A percentile compares a stretch with the other conserved stretches of the same genome.
Conservation (phyloP, 2,113 vertebrate species). For the Cinclus cinclus region DNA sequence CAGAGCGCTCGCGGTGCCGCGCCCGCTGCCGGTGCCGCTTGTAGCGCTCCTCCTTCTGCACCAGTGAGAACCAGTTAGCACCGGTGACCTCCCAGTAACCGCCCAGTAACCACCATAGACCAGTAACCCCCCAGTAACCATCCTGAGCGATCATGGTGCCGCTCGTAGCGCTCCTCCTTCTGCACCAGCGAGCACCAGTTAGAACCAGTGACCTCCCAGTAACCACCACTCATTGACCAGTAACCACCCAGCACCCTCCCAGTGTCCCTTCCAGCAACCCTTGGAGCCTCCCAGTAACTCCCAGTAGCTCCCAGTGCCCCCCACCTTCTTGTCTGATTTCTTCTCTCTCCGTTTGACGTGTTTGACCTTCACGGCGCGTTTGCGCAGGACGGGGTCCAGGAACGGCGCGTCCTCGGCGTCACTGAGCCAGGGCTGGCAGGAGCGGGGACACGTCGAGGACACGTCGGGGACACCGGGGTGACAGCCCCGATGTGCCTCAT, state of each 20-base stretch:
- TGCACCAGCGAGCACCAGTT: background rate
- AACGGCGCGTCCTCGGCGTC: background rate
- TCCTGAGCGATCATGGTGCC: constrained; percentile 81
- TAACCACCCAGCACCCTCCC: background rate
- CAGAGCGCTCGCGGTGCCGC: constrained; percentile 83
- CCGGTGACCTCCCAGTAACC: background rate
- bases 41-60: background rate
- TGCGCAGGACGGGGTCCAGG: background rate
- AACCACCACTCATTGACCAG: background rate
- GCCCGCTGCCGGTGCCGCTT: constrained; percentile 90
- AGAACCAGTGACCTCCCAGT: background rate
- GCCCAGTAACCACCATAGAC: no score
- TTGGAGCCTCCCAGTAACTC: background rate
- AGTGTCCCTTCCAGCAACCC: background rate
- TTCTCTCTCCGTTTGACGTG: constrained; percentile 92
- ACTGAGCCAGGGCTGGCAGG: background rate
- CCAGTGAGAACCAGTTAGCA: background rate
- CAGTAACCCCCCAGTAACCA: no score
- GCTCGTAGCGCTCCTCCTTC: constrained; percentile 26
- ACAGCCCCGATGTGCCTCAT: no score
- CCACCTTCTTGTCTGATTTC: constrained; percentile 90
- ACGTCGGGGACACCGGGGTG: no score
- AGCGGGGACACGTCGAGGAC: background rate
- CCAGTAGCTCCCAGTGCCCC: no score
- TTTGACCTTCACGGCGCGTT: constrained; percentile 77